A percentile compares a stretch with the other conserved stretches of the same genome.
phyloP scores from a whole-genome alignment of 2,113 vertebrate genomes.

The Polypterus senegalus region DNA sequence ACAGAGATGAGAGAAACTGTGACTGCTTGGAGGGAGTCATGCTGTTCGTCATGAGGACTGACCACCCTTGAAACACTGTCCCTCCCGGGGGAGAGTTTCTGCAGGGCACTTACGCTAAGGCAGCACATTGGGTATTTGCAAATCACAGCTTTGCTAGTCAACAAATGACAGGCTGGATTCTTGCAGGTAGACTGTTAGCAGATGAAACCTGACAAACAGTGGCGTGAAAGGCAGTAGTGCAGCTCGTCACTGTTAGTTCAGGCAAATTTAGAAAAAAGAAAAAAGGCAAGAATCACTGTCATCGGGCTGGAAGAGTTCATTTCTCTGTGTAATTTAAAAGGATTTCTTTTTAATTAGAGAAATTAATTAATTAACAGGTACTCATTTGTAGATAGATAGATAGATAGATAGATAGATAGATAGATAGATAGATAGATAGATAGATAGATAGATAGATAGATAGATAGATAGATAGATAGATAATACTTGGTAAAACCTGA shows the following conservation, averaged over 20 bases:
- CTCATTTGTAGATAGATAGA: too few species aligned
- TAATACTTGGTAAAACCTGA: too few species aligned
- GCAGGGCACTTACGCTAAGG: conserved; percentile 27
- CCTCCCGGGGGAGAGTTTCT: conserved; percentile 35
- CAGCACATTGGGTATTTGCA: conserved; percentile 30
- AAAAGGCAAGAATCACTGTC: too few species aligned
- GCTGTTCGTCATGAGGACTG: conserved; percentile 30
- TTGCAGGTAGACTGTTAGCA: conserved; percentile 32
- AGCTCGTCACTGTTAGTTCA: conserved; percentile 14
- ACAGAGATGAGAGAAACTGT: conserved; percentile 24
- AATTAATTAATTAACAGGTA: too few species aligned
- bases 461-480: too few species aligned
- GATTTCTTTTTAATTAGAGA: too few species aligned
- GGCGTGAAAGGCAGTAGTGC: conserved; percentile 5
- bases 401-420: too few species aligned
- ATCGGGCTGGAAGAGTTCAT: too few species aligned
- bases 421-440: too few species aligned
- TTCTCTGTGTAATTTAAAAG: too few species aligned
- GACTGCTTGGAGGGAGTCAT: conserved; percentile 26
- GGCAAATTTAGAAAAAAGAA: not conserved
- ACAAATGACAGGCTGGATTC: conserved; percentile 34
- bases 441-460: too few species aligned
- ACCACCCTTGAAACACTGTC: conserved; percentile 25
- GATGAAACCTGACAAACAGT: conserved; percentile 34
- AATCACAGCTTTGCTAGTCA: conserved; percentile 36